These are phyloP conservation scores for Drosophila formosana DNA, from an alignment of 2,888 invertebrate genomes.

Conservation along the genomic window DNA sequence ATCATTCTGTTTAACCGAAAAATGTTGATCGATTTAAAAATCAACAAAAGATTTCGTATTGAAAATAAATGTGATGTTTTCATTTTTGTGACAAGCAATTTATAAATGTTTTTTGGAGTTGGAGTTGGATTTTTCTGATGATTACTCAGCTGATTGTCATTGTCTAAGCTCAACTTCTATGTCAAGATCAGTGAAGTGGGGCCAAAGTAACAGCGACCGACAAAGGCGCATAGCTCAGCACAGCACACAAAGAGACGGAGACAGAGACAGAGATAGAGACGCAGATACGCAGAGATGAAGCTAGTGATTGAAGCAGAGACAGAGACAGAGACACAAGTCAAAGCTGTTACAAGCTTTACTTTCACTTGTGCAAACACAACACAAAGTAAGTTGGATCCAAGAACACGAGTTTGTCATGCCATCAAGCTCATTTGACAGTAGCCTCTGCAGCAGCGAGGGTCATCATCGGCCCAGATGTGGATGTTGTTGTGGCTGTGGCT, in stretches of 20 bases:
- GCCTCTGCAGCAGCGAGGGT: slow-evolving; percentile 41
- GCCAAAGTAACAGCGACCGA: not conserved
- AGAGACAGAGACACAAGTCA: slow-evolving; percentile 18
- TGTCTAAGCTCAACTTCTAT: slow-evolving; percentile 45
- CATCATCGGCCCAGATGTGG: slow-evolving; percentile 24
- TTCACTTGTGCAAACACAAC: slow-evolving; percentile 76
- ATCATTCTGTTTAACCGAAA: too few species aligned
- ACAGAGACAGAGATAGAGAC: slow-evolving; percentile 5
- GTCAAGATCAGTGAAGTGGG: slow-evolving; percentile 70
- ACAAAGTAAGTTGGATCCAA: slow-evolving; percentile 39
- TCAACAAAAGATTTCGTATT: not conserved
- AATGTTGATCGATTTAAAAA: not conserved
- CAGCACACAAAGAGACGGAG: not conserved
- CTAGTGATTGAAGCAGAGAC: slow-evolving; percentile 24
- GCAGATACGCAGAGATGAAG: slow-evolving; percentile 12
- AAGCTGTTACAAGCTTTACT: slow-evolving; percentile 66
- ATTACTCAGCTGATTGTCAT: slow-evolving; percentile 49
- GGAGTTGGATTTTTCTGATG: slow-evolving; percentile 26
- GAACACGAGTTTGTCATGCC: slow-evolving; percentile 28
- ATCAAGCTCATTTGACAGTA: slow-evolving; percentile 35
- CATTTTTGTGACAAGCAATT: slow-evolving; percentile 11
- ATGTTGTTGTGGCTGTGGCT: too few species aligned
- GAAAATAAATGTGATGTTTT: slow-evolving; percentile 1
- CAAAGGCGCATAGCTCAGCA: not conserved
- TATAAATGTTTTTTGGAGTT: slow-evolving; percentile 14